These are phyloP conservation scores for Stomatorhinus walkeri DNA, from an alignment of 2,797 vertebrate genomes.

Conservation along the genomic window DNA sequence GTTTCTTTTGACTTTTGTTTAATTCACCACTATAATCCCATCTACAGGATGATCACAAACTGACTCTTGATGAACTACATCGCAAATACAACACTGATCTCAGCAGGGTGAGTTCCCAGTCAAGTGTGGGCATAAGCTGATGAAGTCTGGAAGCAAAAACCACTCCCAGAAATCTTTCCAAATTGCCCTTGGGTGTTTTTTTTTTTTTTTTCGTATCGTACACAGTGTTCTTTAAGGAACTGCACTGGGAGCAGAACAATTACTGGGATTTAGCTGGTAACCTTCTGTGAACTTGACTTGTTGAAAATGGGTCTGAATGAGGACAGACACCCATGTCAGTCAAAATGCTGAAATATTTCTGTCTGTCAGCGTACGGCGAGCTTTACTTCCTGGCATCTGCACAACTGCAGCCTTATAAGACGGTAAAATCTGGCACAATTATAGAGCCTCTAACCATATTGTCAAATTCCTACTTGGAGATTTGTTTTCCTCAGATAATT, in stretches of 20 bases:
- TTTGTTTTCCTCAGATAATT: not conserved
- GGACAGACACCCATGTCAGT: not conserved
- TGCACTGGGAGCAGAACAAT: not conserved
- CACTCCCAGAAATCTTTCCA: not conserved
- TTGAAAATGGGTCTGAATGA: not conserved
- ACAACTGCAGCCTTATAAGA: not conserved
- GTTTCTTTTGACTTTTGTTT: not conserved
- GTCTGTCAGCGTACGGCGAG: not conserved
- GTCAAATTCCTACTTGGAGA: not conserved
- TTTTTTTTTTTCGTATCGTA: not conserved
- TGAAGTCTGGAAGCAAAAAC: not conserved
- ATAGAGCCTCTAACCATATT: not conserved
- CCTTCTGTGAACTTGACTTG: not conserved
- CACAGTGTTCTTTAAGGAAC: not conserved
- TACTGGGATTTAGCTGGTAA: not conserved
- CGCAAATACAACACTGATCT: slow-evolving; percentile 24
- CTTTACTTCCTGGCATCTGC: not conserved
- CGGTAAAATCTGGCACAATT: not conserved
- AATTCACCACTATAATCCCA: not conserved
- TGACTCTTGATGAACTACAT: slow-evolving; percentile 22
- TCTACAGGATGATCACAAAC: slow-evolving; percentile 24
- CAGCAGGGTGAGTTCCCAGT: slow-evolving; percentile 17
- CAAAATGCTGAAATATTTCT: not conserved
- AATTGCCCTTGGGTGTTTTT: not conserved
- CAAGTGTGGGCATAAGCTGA: not conserved